Conservation (phyloP, 1,140 invertebrate species). For the Lucilia sericata region DNA sequence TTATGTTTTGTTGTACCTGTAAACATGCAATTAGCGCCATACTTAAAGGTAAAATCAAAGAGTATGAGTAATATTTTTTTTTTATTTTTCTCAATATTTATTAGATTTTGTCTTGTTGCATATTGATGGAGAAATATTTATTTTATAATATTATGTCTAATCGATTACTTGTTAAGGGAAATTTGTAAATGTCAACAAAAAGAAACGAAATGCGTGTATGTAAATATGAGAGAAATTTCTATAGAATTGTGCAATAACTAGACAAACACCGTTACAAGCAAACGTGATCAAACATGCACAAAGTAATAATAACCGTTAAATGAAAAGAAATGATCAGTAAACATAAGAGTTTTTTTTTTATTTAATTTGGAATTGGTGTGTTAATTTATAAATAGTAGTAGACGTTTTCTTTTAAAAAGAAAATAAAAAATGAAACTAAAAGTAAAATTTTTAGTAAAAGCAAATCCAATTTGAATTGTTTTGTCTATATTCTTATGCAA, state of each 20-base stretch:
- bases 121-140: not conserved
- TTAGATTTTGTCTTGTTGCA: not conserved
- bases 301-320: conserved; percentile 9
- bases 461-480: too few species aligned
- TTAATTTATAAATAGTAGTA: not conserved
- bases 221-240: conserved; percentile 12
- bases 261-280: not conserved
- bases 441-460: too few species aligned
- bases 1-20: conserved; percentile 26
- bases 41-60: not conserved
- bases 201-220: not conserved
- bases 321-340: not conserved
- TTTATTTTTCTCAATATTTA: not conserved
- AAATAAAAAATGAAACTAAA: too few species aligned
- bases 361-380: not conserved
- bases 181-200: conserved; percentile 6
- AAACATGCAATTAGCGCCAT: conserved; percentile 42
- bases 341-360: not conserved
- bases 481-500: too few species aligned
- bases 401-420: too few species aligned
- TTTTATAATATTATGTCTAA: not conserved
- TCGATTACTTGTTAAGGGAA: conserved; percentile 5
- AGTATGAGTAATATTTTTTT: not conserved
- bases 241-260: conserved; percentile 5
- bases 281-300: not conserved